Percentiles rank a stretch among this genome's conserved stretches.
Evolutionary conservation across 2,113 vertebrate species (phyloP).

Genomic region (Neolamprologus caudopunctatus): DNA sequence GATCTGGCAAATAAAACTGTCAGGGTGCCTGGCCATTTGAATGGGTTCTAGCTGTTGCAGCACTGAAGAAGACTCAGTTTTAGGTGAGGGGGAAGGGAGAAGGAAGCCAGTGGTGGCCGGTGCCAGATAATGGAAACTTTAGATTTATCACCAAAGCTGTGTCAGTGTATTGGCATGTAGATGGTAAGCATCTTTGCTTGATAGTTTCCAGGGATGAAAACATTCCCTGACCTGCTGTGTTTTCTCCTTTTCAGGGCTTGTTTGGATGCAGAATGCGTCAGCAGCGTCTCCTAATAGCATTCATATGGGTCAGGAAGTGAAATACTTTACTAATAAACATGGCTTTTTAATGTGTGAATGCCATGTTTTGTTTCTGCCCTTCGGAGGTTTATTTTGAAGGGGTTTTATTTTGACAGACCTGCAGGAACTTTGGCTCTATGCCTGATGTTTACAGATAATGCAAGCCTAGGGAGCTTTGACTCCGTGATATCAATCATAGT

Average conservation of each 20-base stretch:
- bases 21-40: slow-evolving; percentile 59
- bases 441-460: slow-evolving; percentile 5
- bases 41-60: slow-evolving; percentile 47
- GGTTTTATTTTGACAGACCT: background rate
- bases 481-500: slow-evolving; percentile 33
- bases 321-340: background rate
- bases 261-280: slow-evolving; percentile 35
- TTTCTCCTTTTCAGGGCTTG: background rate
- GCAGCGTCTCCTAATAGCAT: slow-evolving; percentile 4
- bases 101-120: slow-evolving; percentile 48
- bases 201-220: slow-evolving; percentile 38
- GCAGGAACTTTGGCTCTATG: background rate
- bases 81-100: slow-evolving; percentile 24
- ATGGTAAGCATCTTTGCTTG: slow-evolving; percentile 38
- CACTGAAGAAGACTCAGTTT: slow-evolving; percentile 24
- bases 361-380: slow-evolving; percentile 2
- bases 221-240: background rate
- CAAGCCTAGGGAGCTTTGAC: background rate
- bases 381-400: background rate
- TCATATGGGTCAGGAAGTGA: slow-evolving; percentile 4
- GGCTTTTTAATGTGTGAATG: slow-evolving; percentile 15
- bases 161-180: slow-evolving; percentile 56
- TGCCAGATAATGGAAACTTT: slow-evolving; percentile 40
- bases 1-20: slow-evolving; percentile 74
- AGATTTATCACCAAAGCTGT: slow-evolving; percentile 50